A percentile compares a stretch with the other conserved stretches of the same genome.
These are phyloP conservation scores for Ammodytes dubius DNA, from an alignment of 2,113 vertebrate genomes.

Conservation along the genomic window DNA sequence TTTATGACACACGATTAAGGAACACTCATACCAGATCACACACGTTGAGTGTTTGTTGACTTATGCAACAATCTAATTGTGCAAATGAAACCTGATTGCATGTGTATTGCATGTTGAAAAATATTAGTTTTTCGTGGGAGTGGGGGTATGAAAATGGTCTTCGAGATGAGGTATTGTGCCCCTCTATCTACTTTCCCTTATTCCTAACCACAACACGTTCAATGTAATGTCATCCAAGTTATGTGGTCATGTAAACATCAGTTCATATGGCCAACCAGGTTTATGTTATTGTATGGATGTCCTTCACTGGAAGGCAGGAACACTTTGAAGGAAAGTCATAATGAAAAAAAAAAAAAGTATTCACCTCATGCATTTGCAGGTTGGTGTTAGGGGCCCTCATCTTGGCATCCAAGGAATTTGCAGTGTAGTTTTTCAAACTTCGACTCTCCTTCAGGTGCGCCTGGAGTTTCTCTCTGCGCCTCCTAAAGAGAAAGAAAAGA, in stretches of 20 bases:
- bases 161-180: neutral
- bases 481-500: conserved; percentile 79
- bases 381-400: conserved; percentile 83
- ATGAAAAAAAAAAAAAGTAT: conserved; percentile 16
- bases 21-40: neutral
- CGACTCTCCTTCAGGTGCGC: conserved; percentile 94
- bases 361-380: conserved; percentile 93
- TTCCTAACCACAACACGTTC: neutral
- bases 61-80: neutral
- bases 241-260: neutral
- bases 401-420: conserved; percentile 88
- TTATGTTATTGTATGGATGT: no score
- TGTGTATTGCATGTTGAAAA: neutral
- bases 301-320: neutral
- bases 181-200: neutral
- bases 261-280: neutral
- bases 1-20: conserved; percentile 9
- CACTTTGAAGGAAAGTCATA: neutral
- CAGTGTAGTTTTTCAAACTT: conserved; percentile 91
- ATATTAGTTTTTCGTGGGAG: neutral
- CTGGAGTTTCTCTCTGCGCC: conserved; percentile 94
- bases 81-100: neutral
- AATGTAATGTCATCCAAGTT: neutral
- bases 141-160: neutral
- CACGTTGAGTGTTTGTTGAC: neutral